Evolutionary conservation across 2,888 invertebrate genomes (phyloP).

Genomic region (Xestia xanthographa): DNA sequence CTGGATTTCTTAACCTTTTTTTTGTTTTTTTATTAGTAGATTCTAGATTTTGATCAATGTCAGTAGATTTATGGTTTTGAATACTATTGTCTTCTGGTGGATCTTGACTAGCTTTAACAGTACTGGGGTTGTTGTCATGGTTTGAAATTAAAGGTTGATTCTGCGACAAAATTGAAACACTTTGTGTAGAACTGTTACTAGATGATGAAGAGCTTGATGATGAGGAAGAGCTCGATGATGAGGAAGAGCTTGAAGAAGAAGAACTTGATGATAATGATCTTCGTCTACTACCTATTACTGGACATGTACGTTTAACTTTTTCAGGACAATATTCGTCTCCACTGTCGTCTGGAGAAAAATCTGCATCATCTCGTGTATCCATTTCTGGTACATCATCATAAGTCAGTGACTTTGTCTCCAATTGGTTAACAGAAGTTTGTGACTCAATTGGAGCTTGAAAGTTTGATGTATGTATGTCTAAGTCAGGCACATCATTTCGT

Average conservation of each 20-base stretch:
- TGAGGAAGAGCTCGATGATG: background rate
- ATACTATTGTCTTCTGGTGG: constrained; percentile 3
- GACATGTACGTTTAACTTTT: constrained; percentile 16
- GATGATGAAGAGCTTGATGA: background rate
- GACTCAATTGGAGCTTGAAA: constrained; percentile 5
- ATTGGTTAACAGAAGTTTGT: constrained; percentile 1
- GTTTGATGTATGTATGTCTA: background rate
- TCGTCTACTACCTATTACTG: background rate
- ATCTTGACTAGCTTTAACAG: background rate
- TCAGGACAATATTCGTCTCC: constrained; percentile 23
- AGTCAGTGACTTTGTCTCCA: constrained; percentile 5
- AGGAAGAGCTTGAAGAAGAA: background rate
- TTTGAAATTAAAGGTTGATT: constrained; percentile 4
- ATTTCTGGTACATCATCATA: constrained; percentile 2
- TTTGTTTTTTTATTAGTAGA: constrained; percentile 4
- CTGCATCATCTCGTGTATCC: constrained; percentile 4
- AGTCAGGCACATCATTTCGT: no score
- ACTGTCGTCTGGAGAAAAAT: constrained; percentile 31
- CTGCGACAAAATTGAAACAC: constrained; percentile 12
- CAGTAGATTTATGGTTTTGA: constrained; percentile 1
- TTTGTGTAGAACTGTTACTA: background rate
- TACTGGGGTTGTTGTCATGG: background rate
- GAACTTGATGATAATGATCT: constrained; percentile 11
- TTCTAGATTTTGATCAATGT: background rate
- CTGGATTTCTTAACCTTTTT: constrained; percentile 28